A percentile compares a stretch with the other conserved stretches of the same genome.
phyloP scores from a whole-genome alignment of 92 coral and sea anemone species.

The Parazoanthus swiftii region DNA sequence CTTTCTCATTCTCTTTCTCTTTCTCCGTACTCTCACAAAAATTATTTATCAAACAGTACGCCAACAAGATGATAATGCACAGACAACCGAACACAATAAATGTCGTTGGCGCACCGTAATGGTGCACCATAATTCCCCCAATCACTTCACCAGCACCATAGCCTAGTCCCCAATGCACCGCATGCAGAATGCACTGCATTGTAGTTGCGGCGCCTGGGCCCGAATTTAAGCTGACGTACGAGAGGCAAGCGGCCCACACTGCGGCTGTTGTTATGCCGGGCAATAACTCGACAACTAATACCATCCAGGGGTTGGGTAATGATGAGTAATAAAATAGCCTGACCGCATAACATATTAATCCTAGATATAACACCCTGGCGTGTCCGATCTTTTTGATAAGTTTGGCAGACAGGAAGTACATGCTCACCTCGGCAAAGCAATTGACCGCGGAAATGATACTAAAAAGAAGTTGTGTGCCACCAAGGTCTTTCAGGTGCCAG shows the following conservation, averaged over 20 bases:
- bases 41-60: constrained; percentile 82
- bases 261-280: constrained; percentile 99
- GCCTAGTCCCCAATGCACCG: constrained; percentile 99
- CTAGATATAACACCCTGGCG: constrained; percentile 93
- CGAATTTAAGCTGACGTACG: constrained; percentile 96
- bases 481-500: constrained; percentile 97
- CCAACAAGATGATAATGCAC: constrained; percentile 75
- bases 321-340: constrained; percentile 91
- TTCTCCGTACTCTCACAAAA: constrained; percentile 64
- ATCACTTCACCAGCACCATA: constrained; percentile 99
- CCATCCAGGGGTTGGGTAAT: constrained; percentile 94
- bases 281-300: constrained; percentile 87
- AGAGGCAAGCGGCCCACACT: constrained; percentile 99
- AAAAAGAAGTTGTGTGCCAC: constrained; percentile 92
- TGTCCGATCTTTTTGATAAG: constrained; percentile 95
- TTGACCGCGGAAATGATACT: constrained; percentile 97
- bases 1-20: constrained; percentile 46
- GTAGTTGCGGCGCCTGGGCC: constrained; percentile 99
- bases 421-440: constrained; percentile 98
- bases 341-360: constrained; percentile 87
- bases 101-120: constrained; percentile 93
- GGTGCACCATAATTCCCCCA: constrained; percentile 97
- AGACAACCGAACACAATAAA: constrained; percentile 87
- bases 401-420: constrained; percentile 96
- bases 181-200: constrained; percentile 99